Evolutionary conservation across 2,888 invertebrate species (phyloP).

Genomic region (Atethmia centrago): DNA sequence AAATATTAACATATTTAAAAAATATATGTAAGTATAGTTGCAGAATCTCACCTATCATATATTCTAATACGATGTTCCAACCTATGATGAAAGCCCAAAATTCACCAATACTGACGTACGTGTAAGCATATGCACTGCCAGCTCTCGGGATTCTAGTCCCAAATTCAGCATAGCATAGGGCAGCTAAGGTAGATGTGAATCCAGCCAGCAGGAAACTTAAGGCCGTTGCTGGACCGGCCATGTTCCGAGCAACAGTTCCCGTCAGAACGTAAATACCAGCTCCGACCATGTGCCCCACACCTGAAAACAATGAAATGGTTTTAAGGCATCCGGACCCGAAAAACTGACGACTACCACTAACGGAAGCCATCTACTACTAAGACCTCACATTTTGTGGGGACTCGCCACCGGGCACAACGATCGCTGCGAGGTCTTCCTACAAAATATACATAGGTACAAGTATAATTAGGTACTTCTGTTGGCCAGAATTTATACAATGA

Average conservation of each 20-base stretch:
- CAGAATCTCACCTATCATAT: constrained; percentile 93
- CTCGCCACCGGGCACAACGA: constrained; percentile 44
- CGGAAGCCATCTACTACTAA: constrained; percentile 39
- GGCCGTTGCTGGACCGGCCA: constrained; percentile 96
- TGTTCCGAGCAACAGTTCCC: constrained; percentile 95
- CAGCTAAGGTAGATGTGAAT: constrained; percentile 94
- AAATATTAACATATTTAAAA: no score
- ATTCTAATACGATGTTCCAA: constrained; percentile 97
- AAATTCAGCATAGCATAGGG: constrained; percentile 97
- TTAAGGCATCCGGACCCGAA: constrained; percentile 12
- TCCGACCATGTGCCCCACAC: constrained; percentile 98
- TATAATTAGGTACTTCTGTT: constrained; percentile 10
- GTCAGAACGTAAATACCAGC: constrained; percentile 98
- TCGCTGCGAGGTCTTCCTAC: constrained; percentile 43
- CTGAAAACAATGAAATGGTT: constrained; percentile 82
- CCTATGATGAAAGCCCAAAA: constrained; percentile 98
- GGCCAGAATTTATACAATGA: not conserved
- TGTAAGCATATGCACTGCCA: constrained; percentile 98
- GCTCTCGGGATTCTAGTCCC: constrained; percentile 97
- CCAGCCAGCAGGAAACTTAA: constrained; percentile 93
- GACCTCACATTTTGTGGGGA: constrained; percentile 59
- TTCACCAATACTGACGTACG: constrained; percentile 97
- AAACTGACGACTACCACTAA: constrained; percentile 26
- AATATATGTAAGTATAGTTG: not conserved
- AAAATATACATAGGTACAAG: constrained; percentile 36